Percentiles rank a stretch among this genome's conserved stretches.
These are phyloP conservation scores for Crepidodera aurea DNA, from an alignment of 2,888 invertebrate species.

Conservation along the genomic window DNA sequence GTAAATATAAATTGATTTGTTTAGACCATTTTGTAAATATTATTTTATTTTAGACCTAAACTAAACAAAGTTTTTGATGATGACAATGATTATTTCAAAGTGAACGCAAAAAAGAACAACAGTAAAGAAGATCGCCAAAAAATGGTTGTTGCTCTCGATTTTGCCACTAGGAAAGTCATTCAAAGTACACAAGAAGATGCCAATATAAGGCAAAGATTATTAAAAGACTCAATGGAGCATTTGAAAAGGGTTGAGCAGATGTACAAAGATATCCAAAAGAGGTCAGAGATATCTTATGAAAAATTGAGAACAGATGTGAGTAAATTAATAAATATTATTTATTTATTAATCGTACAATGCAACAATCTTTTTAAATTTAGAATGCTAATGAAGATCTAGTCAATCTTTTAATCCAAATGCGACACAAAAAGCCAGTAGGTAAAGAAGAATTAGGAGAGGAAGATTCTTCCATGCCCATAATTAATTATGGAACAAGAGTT, in stretches of 20 bases:
- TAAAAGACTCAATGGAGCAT: conserved; percentile 53
- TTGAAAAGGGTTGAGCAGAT: conserved; percentile 51
- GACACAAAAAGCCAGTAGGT: conserved; percentile 51
- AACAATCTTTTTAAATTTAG: conserved; percentile 39
- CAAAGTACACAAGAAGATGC: conserved; percentile 52
- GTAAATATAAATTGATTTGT: conserved; percentile 35
- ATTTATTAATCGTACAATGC: not conserved
- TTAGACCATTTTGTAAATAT: not conserved
- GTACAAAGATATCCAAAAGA: conserved; percentile 50
- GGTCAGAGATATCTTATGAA: conserved; percentile 35
- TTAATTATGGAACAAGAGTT: conserved; percentile 51
- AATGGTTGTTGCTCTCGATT: conserved; percentile 58
- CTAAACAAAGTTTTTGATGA: conserved; percentile 88
- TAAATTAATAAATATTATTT: not conserved
- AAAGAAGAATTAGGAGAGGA: conserved; percentile 50
- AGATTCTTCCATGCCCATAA: conserved; percentile 49
- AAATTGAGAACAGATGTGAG: conserved; percentile 33
- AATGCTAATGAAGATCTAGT: conserved; percentile 51
- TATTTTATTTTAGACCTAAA: conserved; percentile 50
- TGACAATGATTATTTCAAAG: conserved; percentile 91
- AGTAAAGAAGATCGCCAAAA: conserved; percentile 52
- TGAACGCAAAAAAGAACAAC: conserved; percentile 74
- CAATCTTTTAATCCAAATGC: conserved; percentile 53
- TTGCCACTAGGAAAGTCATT: conserved; percentile 56
- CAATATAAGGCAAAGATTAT: conserved; percentile 50